These are phyloP conservation scores for Macropis europaea DNA, from an alignment of 2,888 invertebrate species.

Conservation along the genomic window DNA sequence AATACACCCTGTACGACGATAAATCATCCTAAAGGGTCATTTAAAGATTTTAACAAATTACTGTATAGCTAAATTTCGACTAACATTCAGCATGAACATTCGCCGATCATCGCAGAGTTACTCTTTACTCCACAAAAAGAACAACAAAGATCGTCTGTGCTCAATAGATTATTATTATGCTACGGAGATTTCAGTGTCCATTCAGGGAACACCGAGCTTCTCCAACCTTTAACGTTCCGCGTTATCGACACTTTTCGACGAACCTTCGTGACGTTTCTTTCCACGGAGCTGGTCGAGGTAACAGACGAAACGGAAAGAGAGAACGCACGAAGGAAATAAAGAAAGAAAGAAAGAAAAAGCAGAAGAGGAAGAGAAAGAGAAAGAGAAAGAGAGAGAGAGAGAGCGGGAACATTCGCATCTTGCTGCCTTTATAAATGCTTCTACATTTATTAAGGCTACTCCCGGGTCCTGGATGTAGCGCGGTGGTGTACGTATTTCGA, in stretches of 20 bases:
- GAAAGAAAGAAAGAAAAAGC: background rate
- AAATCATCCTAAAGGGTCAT: too few relatives aligned
- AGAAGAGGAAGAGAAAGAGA: background rate
- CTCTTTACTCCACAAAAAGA: too few relatives aligned
- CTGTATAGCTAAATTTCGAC: too few relatives aligned
- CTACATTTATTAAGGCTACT: slow-evolving; percentile 78
- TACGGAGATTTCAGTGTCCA: too few relatives aligned
- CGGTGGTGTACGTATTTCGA: slow-evolving; percentile 73
- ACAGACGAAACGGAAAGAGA: background rate
- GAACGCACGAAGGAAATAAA: background rate
- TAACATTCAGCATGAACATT: too few relatives aligned
- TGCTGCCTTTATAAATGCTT: slow-evolving; percentile 75
- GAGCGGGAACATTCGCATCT: slow-evolving; percentile 69
- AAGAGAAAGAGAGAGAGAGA: slow-evolving; percentile 14
- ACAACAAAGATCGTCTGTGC: too few relatives aligned
- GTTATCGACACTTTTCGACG: slow-evolving; percentile 52
- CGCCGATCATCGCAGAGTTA: too few relatives aligned
- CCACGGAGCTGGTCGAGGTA: slow-evolving; percentile 5
- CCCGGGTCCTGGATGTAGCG: slow-evolving; percentile 63
- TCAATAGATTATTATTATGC: too few relatives aligned
- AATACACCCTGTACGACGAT: too few relatives aligned
- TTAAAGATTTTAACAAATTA: too few relatives aligned
- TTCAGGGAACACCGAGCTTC: background rate
- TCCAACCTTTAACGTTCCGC: slow-evolving; percentile 31
- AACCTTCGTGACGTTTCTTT: slow-evolving; percentile 33